Base-by-base conservation (phyloP, 2,797 vertebrate genomes). In the Petrocephalus schoutedeni region DNA sequence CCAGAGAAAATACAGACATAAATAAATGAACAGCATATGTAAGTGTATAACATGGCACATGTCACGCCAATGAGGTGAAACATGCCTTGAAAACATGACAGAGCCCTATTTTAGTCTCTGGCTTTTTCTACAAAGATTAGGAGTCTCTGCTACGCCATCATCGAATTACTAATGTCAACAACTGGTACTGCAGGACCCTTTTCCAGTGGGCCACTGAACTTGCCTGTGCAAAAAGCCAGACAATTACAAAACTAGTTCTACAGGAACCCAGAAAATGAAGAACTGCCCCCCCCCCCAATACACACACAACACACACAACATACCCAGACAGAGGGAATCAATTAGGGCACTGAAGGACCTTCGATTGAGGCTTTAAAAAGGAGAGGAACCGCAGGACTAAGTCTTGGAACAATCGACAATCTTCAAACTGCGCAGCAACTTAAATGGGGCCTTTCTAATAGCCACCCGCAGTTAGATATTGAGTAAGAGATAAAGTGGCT, bases 401-500 rank as follows among this genome's bases (percentile, higher is more conserved):
- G 88, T 80, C 77, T 88, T 89, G 87, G 57, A 56, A 90, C 88
- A 89, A 80, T 80, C 74, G 41, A 45, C 74, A 80, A 80, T 89
- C 85, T 90, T 87, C 89, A 90, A 91, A 92, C 87, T 90, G 91
- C 10, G 89, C 90, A 90, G 86, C 67, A 90, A 90, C 88, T 89
- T 88, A 90, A 93, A 91, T 41, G 91, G 92, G 88, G 91, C 86
- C 89, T 86, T 89, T 85, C 4, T 89, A 89, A 91, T 88, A 91
- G 92, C 64, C 86, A 88, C 92, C 87, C 19, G 32, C 88, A 90
- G 88, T 88, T 89, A 90, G 90, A 91, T 92, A 92, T 94, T 92
- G 91, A 94, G 93, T 92, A 91, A 93, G 94, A 92, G 94, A 92
- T 90, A 90, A 90, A 83, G 89, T 92, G 95, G 95, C 92, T 89